Evolutionary conservation across 2,888 invertebrate genomes (phyloP).

Genomic region (Eupeodes luniger): DNA sequence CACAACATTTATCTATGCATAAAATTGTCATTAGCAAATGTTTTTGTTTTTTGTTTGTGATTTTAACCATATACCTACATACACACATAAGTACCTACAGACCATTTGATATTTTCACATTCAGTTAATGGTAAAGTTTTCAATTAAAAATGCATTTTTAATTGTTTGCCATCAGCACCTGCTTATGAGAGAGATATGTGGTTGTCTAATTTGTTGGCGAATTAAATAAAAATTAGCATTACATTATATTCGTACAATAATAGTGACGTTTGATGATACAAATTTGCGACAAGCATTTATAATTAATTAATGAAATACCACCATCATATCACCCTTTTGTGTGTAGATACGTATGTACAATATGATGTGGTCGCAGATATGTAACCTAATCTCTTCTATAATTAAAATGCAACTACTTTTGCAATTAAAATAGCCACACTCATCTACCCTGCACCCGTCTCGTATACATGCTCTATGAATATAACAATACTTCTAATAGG

Average conservation of each 20-base stretch:
- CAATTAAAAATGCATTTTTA: constrained; percentile 38
- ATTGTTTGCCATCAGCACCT: constrained; percentile 38
- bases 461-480: too few species aligned
- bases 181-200: constrained; percentile 31
- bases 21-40: not conserved
- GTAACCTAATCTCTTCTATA: constrained; percentile 24
- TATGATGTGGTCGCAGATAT: not conserved
- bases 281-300: constrained; percentile 27
- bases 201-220: constrained; percentile 49
- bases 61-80: too few species aligned
- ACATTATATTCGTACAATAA: constrained; percentile 10
- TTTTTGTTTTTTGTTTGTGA: not conserved
- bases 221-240: constrained; percentile 50
- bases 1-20: too few species aligned
- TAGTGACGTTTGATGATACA: constrained; percentile 43
- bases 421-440: constrained; percentile 14
- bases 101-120: not conserved
- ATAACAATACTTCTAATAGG: too few species aligned
- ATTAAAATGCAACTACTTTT: constrained; percentile 29
- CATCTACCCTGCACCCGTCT: too few species aligned
- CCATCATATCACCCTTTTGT: not conserved
- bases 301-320: constrained; percentile 48
- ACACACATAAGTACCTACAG: not conserved
- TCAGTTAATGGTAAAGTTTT: constrained; percentile 37
- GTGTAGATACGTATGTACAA: not conserved